Percentiles rank a stretch among this genome's conserved stretches.
Conservation (phyloP, 2,113 vertebrate species). For the Mus musculus region GRCm39 chr4:93499001-93499500, state of each 20-base stretch:
- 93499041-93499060: background rate
- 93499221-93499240: conserved; percentile 60
- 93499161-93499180: background rate
- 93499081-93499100: background rate
- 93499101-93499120: background rate
- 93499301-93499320: conserved; percentile 66
- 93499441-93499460: conserved; percentile 6
- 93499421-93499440: conserved; percentile 60
- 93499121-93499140: background rate
- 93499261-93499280: conserved; percentile 67
- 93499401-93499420: conserved; percentile 53
- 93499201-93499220: conserved; percentile 67
- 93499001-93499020: background rate
- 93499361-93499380: conserved; percentile 46
- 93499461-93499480: conserved; percentile 28
- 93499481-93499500: background rate
- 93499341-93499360: conserved; percentile 78
- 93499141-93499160: conserved; percentile 1
- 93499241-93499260: conserved; percentile 69
- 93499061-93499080: background rate
- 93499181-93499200: conserved; percentile 36
- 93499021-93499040: background rate
- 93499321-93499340: conserved; percentile 59
- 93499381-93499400: conserved; percentile 51
- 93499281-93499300: conserved; percentile 22